Evolutionary conservation across 2,797 vertebrate species (phyloP).

Genomic region (Harpia harpyja): DNA sequence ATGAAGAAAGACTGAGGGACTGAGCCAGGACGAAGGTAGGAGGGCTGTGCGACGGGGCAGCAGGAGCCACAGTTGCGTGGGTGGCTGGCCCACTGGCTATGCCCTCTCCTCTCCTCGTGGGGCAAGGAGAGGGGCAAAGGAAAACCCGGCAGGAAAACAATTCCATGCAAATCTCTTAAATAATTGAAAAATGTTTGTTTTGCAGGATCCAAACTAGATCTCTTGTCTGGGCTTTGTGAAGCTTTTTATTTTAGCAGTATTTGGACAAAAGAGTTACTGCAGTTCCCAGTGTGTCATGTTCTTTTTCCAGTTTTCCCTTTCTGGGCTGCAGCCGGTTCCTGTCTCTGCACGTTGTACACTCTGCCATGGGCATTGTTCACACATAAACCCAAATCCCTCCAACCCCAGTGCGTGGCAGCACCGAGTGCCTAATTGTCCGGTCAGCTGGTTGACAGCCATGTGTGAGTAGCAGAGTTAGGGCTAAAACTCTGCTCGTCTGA

Average conservation of each 20-base stretch:
- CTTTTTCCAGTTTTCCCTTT: background rate
- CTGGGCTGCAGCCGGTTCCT: background rate
- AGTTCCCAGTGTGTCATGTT: background rate
- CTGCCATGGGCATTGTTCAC: background rate
- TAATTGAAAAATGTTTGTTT: background rate
- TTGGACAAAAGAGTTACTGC: background rate
- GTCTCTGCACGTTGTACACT: background rate
- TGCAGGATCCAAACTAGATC: background rate
- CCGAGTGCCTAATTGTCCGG: fast-evolving
- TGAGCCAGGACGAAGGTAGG: background rate
- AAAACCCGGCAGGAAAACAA: background rate
- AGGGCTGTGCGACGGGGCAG: background rate
- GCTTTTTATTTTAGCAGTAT: background rate
- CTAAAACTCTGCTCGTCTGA: background rate
- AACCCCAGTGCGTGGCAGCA: background rate
- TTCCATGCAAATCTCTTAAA: background rate
- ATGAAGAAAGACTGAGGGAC: background rate
- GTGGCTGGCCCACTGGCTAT: background rate
- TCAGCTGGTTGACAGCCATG: background rate
- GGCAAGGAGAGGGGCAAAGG: background rate
- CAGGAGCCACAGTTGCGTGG: fast-evolving
- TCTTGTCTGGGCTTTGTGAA: background rate
- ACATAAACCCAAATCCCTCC: background rate
- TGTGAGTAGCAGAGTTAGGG: background rate
- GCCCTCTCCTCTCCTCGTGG: background rate